Base-by-base conservation (phyloP, 2,888 invertebrate genomes). In the Silvanus unidentatus region DNA sequence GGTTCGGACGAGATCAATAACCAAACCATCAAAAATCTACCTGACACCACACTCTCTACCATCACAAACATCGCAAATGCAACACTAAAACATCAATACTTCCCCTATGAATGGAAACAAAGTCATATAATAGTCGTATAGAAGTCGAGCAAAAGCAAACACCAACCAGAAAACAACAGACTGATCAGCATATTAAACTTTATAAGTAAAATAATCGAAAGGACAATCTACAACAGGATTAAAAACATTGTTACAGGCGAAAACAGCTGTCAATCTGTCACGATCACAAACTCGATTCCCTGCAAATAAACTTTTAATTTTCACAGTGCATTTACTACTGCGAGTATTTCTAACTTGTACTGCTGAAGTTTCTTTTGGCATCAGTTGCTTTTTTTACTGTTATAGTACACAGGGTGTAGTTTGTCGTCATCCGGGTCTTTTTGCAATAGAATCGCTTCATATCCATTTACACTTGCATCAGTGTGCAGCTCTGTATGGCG, bases 301-400 rank as follows among this genome's bases (percentile, higher is more conserved):
- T 8, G n/a, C 32, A 32, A 32, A 32, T 32, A 32, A 32, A 32
- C 32, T 32, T n/a, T n/a, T 3, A 32, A 32, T 12, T 32, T 32
- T 12, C 13, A 5, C 13, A 32, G 13, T n/a, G 64, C 54, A 49
- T 59, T 47, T 2, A 64, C 49, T 4, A 65, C 49, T 0, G 60
- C 64, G 6, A 65, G 43, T 1, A 61, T 58, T 48, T 66, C 63
- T 8, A 68, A 44, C 30, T 65, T 62, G 39, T 65, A 68, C 61
- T 58, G 28, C 46, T 42, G 29, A 59, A 64, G 27, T 44, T 44
- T 9, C 43, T 39, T 35, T 49, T 30, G 28, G 47, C 44, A 2
- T 13, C 12, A 2, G 10, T n/a, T 1, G 27, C 41, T 10, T n/a
- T 43, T 49, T 10, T 44, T 38, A 10, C 29, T 22, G 16, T 32